Evolutionary conservation across 2,888 invertebrate genomes (phyloP), one percentile per base, ranked within the genome.

Genomic region (Prosopocoilus inquinatus): DNA sequence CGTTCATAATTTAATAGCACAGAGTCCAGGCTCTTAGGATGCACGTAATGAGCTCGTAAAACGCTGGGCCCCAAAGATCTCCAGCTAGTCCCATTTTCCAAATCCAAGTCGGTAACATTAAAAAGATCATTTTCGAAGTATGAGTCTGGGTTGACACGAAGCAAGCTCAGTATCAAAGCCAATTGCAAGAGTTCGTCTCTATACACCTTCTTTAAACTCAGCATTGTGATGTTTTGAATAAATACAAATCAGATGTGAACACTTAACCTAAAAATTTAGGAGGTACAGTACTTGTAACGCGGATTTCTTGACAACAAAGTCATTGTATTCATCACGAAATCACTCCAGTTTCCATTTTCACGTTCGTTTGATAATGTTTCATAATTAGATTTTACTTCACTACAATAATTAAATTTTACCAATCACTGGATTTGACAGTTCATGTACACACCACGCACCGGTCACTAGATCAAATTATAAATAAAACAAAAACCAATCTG

Each of bases 111-210:
- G 41, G 72, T 67, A 49, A 68, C 67, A 62, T 68, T 72, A 50
- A 68, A 72, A 20, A 75, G 63, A 57, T 78, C 83, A 65, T 85
- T 81, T 44, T 82, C 81, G 48, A 89, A 76, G 69, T 88, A 85
- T 16, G 84, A 83, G 63, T 88, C 86, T 0, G 90, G 88, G 72
- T 91, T 87, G 9, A 88, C 87, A 66, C 91, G 84, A 51, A 94
- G 76, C 62, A 94, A 81, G 75, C 93, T 88, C 68, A 94, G 79
- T 64, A 94, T 82, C 74, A 95, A 75, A 64, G 94, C 89, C 65
- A 93, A 79, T 75, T 92, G 87, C 62, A 94, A 77, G 69, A 93
- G 80, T 80, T 92, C 91, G 74, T 91, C 90, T 48, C 89, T 85
- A 69, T 90, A 90, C 45, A 90, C 79, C 76, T 92, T 92, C 79